Evolutionary conservation across 2,888 invertebrate species (phyloP).

Genomic region (Timandra comae): DNA sequence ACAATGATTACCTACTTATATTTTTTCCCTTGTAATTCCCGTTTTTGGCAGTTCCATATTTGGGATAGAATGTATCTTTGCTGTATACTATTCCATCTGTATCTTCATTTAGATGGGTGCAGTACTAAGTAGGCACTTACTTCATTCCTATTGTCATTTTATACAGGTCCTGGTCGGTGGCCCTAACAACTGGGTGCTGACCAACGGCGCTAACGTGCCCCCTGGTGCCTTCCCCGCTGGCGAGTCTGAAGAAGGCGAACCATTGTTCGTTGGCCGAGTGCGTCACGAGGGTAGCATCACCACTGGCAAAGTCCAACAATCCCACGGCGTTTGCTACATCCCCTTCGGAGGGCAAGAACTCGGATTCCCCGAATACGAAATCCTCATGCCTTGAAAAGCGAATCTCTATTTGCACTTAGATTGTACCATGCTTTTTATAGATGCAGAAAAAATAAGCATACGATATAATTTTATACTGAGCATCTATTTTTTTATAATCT

Average conservation of each 20-base stretch:
- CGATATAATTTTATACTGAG: too few species aligned
- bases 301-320: slow-evolving; percentile 89
- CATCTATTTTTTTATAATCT: too few species aligned
- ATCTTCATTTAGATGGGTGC: too few species aligned
- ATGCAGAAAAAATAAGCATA: too few species aligned
- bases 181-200: slow-evolving; percentile 82
- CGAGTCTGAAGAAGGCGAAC: slow-evolving; percentile 85
- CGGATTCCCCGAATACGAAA: slow-evolving; percentile 87
- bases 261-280: slow-evolving; percentile 86
- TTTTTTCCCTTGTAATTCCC: too few species aligned
- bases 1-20: too few species aligned
- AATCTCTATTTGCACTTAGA: slow-evolving; percentile 9
- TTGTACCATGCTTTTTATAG: too few species aligned
- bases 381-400: slow-evolving; percentile 73
- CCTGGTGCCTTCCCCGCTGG: slow-evolving; percentile 85
- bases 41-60: too few species aligned
- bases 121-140: too few species aligned
- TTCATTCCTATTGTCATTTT: too few species aligned
- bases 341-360: slow-evolving; percentile 88
- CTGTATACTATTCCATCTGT: too few species aligned
- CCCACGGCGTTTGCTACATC: slow-evolving; percentile 89
- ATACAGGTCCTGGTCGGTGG: slow-evolving; percentile 76
- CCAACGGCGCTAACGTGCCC: slow-evolving; percentile 81
- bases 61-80: too few species aligned
- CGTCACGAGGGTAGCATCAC: slow-evolving; percentile 86